Conservation (phyloP, 1,140 invertebrate genomes). For the Harlomillsia oculata region DNA sequence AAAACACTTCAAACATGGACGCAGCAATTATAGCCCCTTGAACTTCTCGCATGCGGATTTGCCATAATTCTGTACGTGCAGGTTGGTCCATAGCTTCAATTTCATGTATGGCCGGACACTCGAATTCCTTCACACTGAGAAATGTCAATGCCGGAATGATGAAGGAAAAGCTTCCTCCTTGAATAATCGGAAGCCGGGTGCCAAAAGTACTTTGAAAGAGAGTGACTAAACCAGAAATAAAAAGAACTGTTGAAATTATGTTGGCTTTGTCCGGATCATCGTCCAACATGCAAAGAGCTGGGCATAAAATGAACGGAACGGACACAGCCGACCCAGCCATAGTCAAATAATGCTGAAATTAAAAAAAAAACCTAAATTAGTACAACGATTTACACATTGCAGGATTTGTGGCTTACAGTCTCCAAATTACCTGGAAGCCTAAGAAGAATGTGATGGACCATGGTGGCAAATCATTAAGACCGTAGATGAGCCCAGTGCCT, state of each 20-base stretch:
- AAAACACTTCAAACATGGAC: conserved; percentile 42
- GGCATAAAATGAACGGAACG: conserved; percentile 64
- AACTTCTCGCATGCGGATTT: conserved; percentile 39
- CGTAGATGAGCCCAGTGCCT: too few species aligned
- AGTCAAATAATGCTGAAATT: conserved; percentile 69
- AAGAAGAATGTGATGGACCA: conserved; percentile 38
- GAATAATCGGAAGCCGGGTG: conserved; percentile 33
- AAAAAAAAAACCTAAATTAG: not conserved
- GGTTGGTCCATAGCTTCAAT: conserved; percentile 24
- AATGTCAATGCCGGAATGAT: conserved; percentile 46
- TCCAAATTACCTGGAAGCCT: conserved; percentile 40
- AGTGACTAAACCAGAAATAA: conserved; percentile 44
- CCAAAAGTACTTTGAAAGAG: conserved; percentile 32
- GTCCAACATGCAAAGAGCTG: conserved; percentile 44
- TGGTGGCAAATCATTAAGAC: conserved; percentile 19
- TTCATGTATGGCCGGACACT: conserved; percentile 39
- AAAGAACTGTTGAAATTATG: conserved; percentile 44
- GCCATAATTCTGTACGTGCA: conserved; percentile 42
- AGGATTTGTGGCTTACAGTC: not conserved
- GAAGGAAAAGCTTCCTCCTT: conserved; percentile 45
- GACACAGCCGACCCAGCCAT: conserved; percentile 80
- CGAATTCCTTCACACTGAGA: conserved; percentile 41
- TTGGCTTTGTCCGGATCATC: conserved; percentile 40
- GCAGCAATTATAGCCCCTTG: conserved; percentile 42
- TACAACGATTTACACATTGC: too few species aligned